Base-by-base conservation (phyloP, 2,888 invertebrate species). In the Eumerus sabulonum region DNA sequence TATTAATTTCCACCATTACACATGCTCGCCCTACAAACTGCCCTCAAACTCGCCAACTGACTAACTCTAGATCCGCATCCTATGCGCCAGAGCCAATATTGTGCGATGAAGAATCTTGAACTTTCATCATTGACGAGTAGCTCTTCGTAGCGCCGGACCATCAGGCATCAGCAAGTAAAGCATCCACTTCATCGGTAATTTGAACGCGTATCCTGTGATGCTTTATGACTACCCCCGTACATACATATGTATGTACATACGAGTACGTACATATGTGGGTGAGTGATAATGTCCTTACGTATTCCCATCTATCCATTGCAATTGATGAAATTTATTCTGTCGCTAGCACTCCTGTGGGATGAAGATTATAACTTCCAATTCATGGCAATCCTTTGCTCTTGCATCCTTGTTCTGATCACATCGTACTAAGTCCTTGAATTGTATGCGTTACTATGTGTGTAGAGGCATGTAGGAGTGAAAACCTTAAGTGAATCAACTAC, bases 281-380 rank as follows among this genome's bases (percentile, higher is more conserved):
- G 35, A 1, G 45, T 40, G 57, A 42, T 16, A 42, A 35, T 50
- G 40, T 54, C 60, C 68, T 54, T 40, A n/a, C n/a, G n/a, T n/a
- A 14, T 50, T 48, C 38, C 48, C 7, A 27, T 27, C 16, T 60
- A n/a, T 44, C 35, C 17, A 54, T 54, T 19, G 53, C 42, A 48
- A 48, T n/a, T 70, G 56, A 71, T 64, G 63, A 63, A 64, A 63
- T 72, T 64, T 57, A 72, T 72, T 72, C 56, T 36, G 45, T 57
- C 38, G 63, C 60, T 13, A 40, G n/a, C 38, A 38, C 44, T 63
- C 57, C 71, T 38, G 17, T 47, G 57, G 57, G 50, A 64, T 57
- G n/a, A 44, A 17, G 71, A 72, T 72, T 72, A 72, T 51, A 72
- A 38, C 62, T 62, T 70, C 47, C 62, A 70, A 53, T 57, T 57